Conservation (phyloP, 2,888 invertebrate genomes). For the Deroplatys truncata region DNA sequence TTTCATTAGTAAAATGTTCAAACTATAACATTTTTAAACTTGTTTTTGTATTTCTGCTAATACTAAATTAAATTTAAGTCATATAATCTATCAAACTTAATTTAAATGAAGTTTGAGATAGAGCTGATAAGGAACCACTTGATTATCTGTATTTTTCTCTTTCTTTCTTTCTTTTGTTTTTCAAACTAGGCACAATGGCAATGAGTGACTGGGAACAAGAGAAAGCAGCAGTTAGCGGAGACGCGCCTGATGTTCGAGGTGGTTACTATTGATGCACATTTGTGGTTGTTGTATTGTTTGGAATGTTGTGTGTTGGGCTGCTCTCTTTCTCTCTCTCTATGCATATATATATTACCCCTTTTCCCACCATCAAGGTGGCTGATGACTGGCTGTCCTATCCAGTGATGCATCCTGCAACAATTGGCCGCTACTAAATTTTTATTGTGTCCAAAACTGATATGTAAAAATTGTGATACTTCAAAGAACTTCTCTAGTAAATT, state of each 20-base stretch:
- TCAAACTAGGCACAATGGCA: background rate
- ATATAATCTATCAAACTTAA: background rate
- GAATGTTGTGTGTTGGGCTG: slow-evolving; percentile 2
- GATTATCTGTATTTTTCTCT: background rate
- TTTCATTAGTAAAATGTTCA: too few relatives aligned
- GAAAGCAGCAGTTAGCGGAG: background rate
- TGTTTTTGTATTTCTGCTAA: background rate
- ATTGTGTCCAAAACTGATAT: background rate
- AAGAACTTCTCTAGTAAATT: background rate
- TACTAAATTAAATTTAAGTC: background rate
- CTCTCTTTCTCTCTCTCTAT: background rate
- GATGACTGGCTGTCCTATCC: background rate
- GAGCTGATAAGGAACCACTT: background rate
- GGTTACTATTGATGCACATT: slow-evolving; percentile 4
- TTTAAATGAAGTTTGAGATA: background rate
- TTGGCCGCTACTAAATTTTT: background rate
- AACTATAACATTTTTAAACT: too few relatives aligned
- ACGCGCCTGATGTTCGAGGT: background rate
- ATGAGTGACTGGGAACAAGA: slow-evolving; percentile 16
- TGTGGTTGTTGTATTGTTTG: background rate
- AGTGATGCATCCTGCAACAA: background rate
- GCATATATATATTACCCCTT: background rate
- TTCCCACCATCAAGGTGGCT: background rate
- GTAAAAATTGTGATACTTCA: background rate
- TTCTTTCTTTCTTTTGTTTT: background rate